Evolutionary conservation across 2,113 vertebrate genomes (phyloP).

Genomic region (Nycticorax nycticorax): DNA sequence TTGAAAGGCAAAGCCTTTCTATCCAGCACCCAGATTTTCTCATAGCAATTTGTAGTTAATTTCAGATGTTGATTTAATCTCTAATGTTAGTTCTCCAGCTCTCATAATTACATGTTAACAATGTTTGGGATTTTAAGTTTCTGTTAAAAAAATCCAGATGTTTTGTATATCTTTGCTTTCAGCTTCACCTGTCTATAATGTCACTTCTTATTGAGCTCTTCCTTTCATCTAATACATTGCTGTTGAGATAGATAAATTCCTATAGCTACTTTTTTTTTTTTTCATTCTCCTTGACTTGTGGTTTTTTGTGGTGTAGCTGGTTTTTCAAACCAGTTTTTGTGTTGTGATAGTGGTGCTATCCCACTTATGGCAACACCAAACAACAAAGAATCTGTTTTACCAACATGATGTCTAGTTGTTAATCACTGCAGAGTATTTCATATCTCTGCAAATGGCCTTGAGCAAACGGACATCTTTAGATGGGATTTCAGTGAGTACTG

Average conservation of each 20-base stretch:
- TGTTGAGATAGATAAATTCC: not conserved
- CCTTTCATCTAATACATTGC: not conserved
- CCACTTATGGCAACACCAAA: not conserved
- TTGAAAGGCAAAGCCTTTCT: not conserved
- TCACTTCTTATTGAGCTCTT: not conserved
- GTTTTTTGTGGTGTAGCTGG: not conserved
- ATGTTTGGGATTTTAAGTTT: not conserved
- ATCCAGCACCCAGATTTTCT: not conserved
- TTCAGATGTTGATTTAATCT: not conserved
- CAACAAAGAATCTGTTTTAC: not conserved
- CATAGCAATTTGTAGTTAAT: not conserved
- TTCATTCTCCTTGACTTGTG: not conserved
- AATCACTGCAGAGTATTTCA: not conserved
- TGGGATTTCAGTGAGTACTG: not conserved
- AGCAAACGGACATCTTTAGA: not conserved
- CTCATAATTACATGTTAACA: not conserved
- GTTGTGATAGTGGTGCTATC: not conserved
- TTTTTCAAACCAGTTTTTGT: not conserved
- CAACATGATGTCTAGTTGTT: not conserved
- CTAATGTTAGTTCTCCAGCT: not conserved
- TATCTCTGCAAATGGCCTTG: not conserved
- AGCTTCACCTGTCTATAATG: not conserved
- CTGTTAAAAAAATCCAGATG: not conserved
- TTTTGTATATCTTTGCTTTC: not conserved
- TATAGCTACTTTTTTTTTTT: not conserved